A percentile compares a stretch with the other conserved stretches of the same genome.
phyloP scores from a whole-genome alignment of 1,140 invertebrate species.

The Venustaconcha ellipsiformis region DNA sequence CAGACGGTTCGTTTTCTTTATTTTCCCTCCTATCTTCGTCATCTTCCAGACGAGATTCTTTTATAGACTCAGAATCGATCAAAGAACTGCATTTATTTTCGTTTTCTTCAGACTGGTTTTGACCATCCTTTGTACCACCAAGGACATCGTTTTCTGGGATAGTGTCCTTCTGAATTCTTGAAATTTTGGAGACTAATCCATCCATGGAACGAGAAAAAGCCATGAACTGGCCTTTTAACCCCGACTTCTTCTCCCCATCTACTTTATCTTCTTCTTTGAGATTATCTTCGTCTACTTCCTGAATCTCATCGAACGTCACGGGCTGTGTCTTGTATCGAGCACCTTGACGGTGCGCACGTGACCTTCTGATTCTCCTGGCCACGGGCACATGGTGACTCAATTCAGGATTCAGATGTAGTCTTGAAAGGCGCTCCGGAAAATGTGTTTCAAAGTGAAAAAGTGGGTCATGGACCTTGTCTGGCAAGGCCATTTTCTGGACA shows the following conservation, averaged over 20 bases:
- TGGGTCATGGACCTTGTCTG: conserved; percentile 56
- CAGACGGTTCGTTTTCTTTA: conserved; percentile 36
- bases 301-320: conserved; percentile 82
- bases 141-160: conserved; percentile 23
- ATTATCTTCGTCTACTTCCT: conserved; percentile 72
- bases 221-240: conserved; percentile 53
- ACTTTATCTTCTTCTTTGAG: conserved; percentile 37
- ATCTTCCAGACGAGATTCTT: conserved; percentile 12
- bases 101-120: conserved; percentile 8
- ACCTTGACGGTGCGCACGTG: conserved; percentile 45
- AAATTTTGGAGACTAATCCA: conserved; percentile 68
- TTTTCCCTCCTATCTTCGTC: conserved; percentile 22
- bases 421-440: conserved; percentile 78
- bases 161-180: conserved; percentile 10
- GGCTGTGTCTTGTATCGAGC: conserved; percentile 78
- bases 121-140: conserved; percentile 14
- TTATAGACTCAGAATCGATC: conserved; percentile 19
- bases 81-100: conserved; percentile 11
- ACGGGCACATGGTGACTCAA: conserved; percentile 34
- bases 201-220: conserved; percentile 72
- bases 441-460: conserved; percentile 76
- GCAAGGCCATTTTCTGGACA: conserved; percentile 17
- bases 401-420: conserved; percentile 69
- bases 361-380: conserved; percentile 40
- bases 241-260: conserved; percentile 31